These are phyloP conservation scores for Columbina picui DNA, from an alignment of 2,113 vertebrate species.

Conservation along the genomic window DNA sequence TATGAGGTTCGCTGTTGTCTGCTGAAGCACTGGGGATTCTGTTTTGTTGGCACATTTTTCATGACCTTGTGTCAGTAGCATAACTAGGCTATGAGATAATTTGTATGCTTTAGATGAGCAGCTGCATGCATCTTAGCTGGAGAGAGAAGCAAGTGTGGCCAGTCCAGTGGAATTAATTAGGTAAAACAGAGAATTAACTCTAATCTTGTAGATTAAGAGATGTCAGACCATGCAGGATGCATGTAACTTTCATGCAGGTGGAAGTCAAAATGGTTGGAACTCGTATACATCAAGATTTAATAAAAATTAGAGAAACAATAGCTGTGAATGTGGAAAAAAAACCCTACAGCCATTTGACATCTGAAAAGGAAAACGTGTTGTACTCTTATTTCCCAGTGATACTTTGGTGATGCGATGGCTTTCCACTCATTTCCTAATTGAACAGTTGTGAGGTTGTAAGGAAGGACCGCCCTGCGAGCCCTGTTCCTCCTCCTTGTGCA, in stretches of 20 bases:
- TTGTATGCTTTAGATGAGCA: constrained; percentile 48
- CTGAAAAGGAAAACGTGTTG: not conserved
- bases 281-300: not conserved
- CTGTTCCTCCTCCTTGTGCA: not conserved
- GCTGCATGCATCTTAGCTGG: constrained; percentile 21
- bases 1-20: constrained; percentile 61
- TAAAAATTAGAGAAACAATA: constrained; percentile 15
- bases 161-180: constrained; percentile 30
- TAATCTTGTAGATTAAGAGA: not conserved
- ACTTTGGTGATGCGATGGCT: not conserved
- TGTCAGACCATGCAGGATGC: not conserved
- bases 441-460: not conserved
- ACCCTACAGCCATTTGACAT: not conserved
- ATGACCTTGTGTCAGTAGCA: constrained; percentile 40
- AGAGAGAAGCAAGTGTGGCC: constrained; percentile 24
- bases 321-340: not conserved
- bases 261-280: not conserved
- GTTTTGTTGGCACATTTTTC: constrained; percentile 62
- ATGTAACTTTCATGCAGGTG: not conserved
- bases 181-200: constrained; percentile 34
- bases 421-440: not conserved
- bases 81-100: constrained; percentile 70
- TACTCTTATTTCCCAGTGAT: not conserved
- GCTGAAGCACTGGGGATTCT: constrained; percentile 15
- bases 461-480: not conserved